Evolutionary conservation across 2,888 invertebrate genomes (phyloP).

Genomic region (Ernsta delagoae): DNA sequence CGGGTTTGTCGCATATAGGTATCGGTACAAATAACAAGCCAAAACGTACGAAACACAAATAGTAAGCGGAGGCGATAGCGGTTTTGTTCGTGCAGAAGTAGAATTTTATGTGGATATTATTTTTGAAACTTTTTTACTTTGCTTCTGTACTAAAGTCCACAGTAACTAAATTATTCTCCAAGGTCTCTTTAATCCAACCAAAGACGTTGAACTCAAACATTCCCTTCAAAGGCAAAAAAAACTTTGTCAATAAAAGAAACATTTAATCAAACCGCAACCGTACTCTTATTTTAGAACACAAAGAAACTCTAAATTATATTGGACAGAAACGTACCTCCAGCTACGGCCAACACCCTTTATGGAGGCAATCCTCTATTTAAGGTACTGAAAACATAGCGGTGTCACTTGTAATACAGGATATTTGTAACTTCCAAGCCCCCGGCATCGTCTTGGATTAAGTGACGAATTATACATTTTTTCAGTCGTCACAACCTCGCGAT

Average conservation of each 20-base stretch:
- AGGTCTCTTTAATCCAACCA: background rate
- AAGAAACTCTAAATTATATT: background rate
- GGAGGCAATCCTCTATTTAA: constrained; percentile 9
- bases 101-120: background rate
- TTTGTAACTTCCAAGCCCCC: constrained; percentile 68
- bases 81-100: background rate
- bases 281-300: background rate
- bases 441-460: constrained; percentile 70
- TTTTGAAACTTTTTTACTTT: background rate
- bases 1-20: constrained; percentile 65
- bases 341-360: background rate
- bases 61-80: background rate
- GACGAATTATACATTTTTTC: constrained; percentile 80
- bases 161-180: background rate
- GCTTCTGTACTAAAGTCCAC: background rate
- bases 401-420: constrained; percentile 71
- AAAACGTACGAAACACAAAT: constrained; percentile 32
- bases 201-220: background rate
- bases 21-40: constrained; percentile 67
- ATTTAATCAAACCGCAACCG: background rate
- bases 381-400: constrained; percentile 40
- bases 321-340: background rate
- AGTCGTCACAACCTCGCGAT: constrained; percentile 74
- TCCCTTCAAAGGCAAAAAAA: background rate
- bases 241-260: constrained; percentile 8